Evolutionary conservation across 2,113 vertebrate genomes (phyloP), one percentile per base, ranked within the genome.

Genomic region (Datnioides undecimradiatus): DNA sequence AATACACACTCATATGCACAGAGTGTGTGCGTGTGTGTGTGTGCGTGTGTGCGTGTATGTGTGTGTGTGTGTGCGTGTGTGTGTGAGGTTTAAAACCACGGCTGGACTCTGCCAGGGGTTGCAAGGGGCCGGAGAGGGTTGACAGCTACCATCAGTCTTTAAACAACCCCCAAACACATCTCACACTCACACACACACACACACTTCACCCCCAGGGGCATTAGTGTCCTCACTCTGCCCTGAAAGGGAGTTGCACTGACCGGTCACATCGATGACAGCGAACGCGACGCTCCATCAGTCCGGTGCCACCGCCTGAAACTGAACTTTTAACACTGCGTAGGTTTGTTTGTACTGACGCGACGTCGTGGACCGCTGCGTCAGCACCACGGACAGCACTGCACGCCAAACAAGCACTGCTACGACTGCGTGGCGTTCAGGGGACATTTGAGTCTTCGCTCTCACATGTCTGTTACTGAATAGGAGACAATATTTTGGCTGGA

Each of bases 91-190:
- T 70, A 11, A 52, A 86, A 65, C 83, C 52, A 43, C 63, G 36
- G 59, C 33, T 25, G 68, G 71, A 77, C 82, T 64, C 55, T 83
- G 78, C 55, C 69, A 79, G 72, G 49, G 87, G 80, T 84, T 54
- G 86, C n/a, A 41, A 68, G 73, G 73, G 79, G 74, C 77, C 25
- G 21, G 73, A 72, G 64, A 60, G 70, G 73, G 72, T 60, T 90
- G 87, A 92, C 89, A 92, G 85, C 84, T 10, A 52, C 79, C 91
- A 92, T 92, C 84, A 90, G 88, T 93, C 88, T 88, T 81, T 59
- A 83, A 71, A 23, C 58, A 58, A 48, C 74, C 68, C 72, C 77
- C 57, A 33, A 62, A 75, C 65, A 40, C 52, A 55, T 72, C 45
- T 58, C 69, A 57, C 75, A 58, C 69, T 57, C 63, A 64, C 76